Evolutionary conservation across 2,888 invertebrate genomes (phyloP).

Genomic region (Epiblema foenella): DNA sequence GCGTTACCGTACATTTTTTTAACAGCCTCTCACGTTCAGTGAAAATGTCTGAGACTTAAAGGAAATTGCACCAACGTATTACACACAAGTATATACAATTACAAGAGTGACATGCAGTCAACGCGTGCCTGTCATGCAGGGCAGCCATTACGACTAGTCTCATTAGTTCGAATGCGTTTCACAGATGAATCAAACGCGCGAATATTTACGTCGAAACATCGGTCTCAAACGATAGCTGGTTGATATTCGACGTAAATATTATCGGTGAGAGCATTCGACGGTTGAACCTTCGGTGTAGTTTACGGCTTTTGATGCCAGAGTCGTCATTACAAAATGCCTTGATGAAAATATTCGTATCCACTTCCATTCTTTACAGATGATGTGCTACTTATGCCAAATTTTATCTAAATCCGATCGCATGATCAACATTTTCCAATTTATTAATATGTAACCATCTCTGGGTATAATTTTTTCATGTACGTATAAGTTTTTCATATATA

Average conservation of each 20-base stretch:
- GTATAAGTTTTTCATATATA: no score
- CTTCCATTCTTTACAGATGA: no score
- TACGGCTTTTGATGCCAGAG: no score
- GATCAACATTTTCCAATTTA: no score
- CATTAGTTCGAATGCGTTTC: conserved; percentile 8
- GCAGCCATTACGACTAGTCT: conserved; percentile 17
- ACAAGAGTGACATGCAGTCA: conserved; percentile 27
- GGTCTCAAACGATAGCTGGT: not conserved
- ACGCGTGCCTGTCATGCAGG: conserved; percentile 19
- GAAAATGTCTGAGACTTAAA: conserved; percentile 19
- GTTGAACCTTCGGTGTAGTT: no score
- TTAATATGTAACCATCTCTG: no score
- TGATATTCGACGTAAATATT: not conserved
- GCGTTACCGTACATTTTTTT: conserved; percentile 1
- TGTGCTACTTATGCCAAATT: no score
- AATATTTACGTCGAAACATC: conserved; percentile 3
- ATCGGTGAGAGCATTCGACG: no score
- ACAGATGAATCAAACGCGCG: conserved; percentile 13
- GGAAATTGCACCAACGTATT: conserved; percentile 22
- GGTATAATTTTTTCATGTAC: no score
- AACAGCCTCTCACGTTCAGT: conserved; percentile 26
- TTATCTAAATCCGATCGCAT: no score
- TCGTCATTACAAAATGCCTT: no score
- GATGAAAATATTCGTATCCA: no score
- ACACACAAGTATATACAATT: conserved; percentile 9